These are phyloP conservation scores for Aporophyla lueneburgensis DNA, from an alignment of 2,888 invertebrate genomes.

Conservation along the genomic window DNA sequence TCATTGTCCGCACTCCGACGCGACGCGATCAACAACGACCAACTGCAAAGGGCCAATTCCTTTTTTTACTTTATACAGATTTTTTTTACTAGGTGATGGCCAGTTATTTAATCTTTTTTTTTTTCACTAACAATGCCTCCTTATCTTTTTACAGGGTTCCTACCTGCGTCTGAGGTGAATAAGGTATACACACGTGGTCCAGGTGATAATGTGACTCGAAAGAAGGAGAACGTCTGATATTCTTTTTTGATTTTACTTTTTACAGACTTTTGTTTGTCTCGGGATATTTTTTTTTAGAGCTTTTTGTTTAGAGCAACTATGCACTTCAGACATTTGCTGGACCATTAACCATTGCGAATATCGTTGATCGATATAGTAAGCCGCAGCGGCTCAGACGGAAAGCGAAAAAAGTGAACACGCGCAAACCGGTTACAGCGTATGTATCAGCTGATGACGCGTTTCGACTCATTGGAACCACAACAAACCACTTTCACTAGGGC, in stretches of 20 bases:
- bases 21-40: too few relatives aligned
- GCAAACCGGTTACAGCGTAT: slow-evolving; percentile 57
- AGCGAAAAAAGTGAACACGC: slow-evolving; percentile 55
- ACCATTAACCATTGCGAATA: neutral
- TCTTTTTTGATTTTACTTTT: too few relatives aligned
- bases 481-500: slow-evolving; percentile 68
- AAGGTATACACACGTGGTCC: neutral
- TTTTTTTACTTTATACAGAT: too few relatives aligned
- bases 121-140: neutral
- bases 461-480: slow-evolving; percentile 47
- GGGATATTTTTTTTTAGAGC: neutral
- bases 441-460: slow-evolving; percentile 54
- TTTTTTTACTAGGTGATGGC: too few relatives aligned
- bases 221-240: neutral
- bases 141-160: neutral
- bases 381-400: slow-evolving; percentile 38
- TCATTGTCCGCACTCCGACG: too few relatives aligned
- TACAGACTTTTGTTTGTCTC: too few relatives aligned
- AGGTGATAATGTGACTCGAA: neutral
- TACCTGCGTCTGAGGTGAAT: neutral
- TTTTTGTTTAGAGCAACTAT: neutral
- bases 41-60: too few relatives aligned
- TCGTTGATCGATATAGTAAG: slow-evolving; percentile 9
- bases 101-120: neutral
- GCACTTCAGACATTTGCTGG: neutral